Base-by-base conservation (phyloP, 1,140 invertebrate species). In the Heliconius congener region DNA sequence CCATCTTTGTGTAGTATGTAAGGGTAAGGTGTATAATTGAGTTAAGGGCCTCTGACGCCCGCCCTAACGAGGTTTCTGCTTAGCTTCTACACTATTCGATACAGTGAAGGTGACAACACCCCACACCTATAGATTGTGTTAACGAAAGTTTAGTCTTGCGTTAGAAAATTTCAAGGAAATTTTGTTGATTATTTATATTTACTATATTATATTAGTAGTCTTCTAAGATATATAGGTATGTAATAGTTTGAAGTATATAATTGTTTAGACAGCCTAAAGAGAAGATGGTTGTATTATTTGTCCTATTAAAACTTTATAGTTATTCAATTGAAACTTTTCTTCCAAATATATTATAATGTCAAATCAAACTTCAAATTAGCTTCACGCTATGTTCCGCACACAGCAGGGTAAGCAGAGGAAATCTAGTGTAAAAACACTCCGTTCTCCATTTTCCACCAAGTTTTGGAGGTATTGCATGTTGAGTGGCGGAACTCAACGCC, bases 41-140 rank as follows among this genome's bases (percentile, higher is more conserved):
- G 90, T 94, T 94, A 94, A 80, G 86, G 89, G 87, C 90, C 92
- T 92, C 91, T 90, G 91, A 91, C 90, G 87, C 91, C 88, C 87
- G 88, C 85, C 81, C 80, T 91, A 92, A 91, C 91, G 87, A 91
- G 87, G 89, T 90, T 90, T 89, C 89, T 88, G 88, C 86, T 81
- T 85, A 81, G 78, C 82, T 83, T 77, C 83, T 82, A 79, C 81
- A 82, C 83, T 78, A 81, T 83, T 73, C 81, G 76, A 78, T 80
- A 84, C 83, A 84, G 79, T 84, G 74, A 70, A 79, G 74, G 74
- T 72, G 78, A 71, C 79, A 77, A 79, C 77, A 55, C 74, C 42
- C 70, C 50, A 71, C 71, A 80, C 42, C 55, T 74, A 79, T 79
- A 74, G 37, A 74, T 60, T 79, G 39, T 34, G 73, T 80, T 81